phyloP scores from a whole-genome alignment of 1,140 invertebrate genomes.

The Venturia canescens region DNA sequence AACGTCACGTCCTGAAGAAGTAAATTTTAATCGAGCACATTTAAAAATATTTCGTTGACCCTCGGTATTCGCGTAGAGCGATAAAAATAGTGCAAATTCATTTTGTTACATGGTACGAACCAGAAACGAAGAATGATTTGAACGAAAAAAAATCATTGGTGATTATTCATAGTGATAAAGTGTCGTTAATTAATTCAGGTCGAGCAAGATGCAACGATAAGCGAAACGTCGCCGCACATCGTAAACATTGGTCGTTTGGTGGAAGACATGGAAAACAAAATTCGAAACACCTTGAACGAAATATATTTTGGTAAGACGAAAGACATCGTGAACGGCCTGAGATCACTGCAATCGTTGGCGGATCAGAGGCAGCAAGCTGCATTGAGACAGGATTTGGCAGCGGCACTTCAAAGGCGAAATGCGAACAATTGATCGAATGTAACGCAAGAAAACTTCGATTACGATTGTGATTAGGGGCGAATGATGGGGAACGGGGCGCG shows the following conservation, averaged over 20 bases:
- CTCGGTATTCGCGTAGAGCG: too few relatives aligned
- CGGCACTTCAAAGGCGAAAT: conserved; percentile 87
- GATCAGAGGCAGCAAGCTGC: conserved; percentile 90
- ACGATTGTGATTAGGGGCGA: conserved; percentile 72
- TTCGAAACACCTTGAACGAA: conserved; percentile 97
- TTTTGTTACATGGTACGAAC: too few relatives aligned
- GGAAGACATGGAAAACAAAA: conserved; percentile 99
- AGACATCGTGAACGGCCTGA: conserved; percentile 98
- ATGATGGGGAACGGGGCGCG: conserved; percentile 38
- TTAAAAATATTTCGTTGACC: too few relatives aligned
- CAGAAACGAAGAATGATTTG: too few relatives aligned
- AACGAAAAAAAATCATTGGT: too few relatives aligned
- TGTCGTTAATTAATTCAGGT: conserved; percentile 79
- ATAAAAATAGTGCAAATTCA: too few relatives aligned
- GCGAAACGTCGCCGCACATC: conserved; percentile 96
- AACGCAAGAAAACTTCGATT: conserved; percentile 68
- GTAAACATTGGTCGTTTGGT: conserved; percentile 98
- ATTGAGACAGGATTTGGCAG: conserved; percentile 91
- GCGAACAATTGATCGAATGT: conserved; percentile 77
- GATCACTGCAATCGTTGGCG: conserved; percentile 90
- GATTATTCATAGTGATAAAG: too few relatives aligned
- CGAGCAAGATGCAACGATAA: conserved; percentile 93
- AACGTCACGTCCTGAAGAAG: too few relatives aligned
- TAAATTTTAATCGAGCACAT: too few relatives aligned
- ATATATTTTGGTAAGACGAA: conserved; percentile 99